Evolutionary conservation across 2,888 invertebrate genomes (phyloP), one percentile per base, ranked within the genome.

Genomic region (Cephus rjabovi): DNA sequence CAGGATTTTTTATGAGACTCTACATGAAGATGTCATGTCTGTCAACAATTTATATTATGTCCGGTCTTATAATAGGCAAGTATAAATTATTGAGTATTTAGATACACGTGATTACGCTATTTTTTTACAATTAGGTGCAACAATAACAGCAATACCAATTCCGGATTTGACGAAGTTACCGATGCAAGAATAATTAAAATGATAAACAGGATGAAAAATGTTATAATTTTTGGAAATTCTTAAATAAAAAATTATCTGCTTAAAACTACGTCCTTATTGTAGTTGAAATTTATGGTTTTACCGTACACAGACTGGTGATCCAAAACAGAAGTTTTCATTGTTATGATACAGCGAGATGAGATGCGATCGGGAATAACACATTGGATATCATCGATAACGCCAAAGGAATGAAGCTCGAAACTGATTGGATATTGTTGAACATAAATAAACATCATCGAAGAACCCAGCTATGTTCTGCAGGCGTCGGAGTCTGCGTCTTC

Each of bases 121-220:
- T 31, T 76, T 30, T 76, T 73, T 69, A 56, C 23, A 56, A 56
- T 23, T 76, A 88, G 88, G 88, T 69, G 83, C 81, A 73, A 77
- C 79, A 9, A 74, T 84, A 40, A 69, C 83, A 12, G 84, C 84
- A 69, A 76, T 85, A 37, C 82, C 82, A 71, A 81, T 88, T 75
- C 82, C 85, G 1, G 87, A 88, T 73, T 83, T 87, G 78, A 86
- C 87, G 33, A 80, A 82, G 34, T 76, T 77, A 73, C 87, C 88
- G 34, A 87, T 88, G 83, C 83, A 77, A 74, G 88, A 88, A 75
- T 84, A 76, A 81, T 12, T 33, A 0, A 9, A 31, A 71, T 34
- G 71, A 71, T 12, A 23, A 9, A 9, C 9, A 6, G 12, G 31
- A 71, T 71, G 31, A 71, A 31, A 71, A 34, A 2, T 15, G 71